phyloP scores from a whole-genome alignment of 2,888 invertebrate genomes.

The Tetragonisca angustula region DNA sequence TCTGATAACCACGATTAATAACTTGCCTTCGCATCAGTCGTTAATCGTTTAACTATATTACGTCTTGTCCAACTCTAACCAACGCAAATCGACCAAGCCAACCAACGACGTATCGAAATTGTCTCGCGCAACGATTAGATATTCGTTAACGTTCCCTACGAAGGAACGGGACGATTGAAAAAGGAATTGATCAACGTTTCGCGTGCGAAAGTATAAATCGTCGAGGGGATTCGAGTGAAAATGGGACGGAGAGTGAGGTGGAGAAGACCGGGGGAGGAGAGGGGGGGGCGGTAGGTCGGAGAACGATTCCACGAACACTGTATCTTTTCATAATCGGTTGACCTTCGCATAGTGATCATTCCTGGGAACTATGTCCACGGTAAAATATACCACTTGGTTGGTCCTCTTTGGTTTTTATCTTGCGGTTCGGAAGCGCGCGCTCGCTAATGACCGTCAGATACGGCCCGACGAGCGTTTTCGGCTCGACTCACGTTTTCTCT shows the following conservation, averaged over 20 bases:
- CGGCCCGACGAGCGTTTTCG: slow-evolving; percentile 73
- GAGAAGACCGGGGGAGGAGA: not conserved
- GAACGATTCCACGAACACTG: slow-evolving; percentile 63
- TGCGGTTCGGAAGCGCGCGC: slow-evolving; percentile 76
- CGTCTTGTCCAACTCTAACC: too few relatives aligned
- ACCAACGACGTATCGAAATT: not conserved
- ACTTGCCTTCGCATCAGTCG: too few relatives aligned
- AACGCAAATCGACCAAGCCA: not conserved
- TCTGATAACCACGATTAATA: too few relatives aligned
- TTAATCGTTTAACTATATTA: too few relatives aligned
- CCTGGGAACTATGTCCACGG: slow-evolving; percentile 73
- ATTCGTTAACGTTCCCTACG: not conserved
- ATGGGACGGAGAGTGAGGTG: not conserved
- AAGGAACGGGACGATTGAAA: not conserved
- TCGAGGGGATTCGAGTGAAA: slow-evolving; percentile 12
- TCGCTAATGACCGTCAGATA: slow-evolving; percentile 81
- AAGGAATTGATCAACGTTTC: not conserved
- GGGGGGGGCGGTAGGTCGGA: slow-evolving; percentile 1
- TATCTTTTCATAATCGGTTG: slow-evolving; percentile 79
- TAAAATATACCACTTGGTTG: slow-evolving; percentile 76
- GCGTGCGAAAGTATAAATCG: slow-evolving; percentile 12
- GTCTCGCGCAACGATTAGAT: not conserved
- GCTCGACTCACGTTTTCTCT: slow-evolving; percentile 29
- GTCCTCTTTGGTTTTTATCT: slow-evolving; percentile 79
- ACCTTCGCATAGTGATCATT: slow-evolving; percentile 83